Evolutionary conservation across 2,113 vertebrate genomes (phyloP).

Genomic region (Poeciliopsis turrubarensis): DNA sequence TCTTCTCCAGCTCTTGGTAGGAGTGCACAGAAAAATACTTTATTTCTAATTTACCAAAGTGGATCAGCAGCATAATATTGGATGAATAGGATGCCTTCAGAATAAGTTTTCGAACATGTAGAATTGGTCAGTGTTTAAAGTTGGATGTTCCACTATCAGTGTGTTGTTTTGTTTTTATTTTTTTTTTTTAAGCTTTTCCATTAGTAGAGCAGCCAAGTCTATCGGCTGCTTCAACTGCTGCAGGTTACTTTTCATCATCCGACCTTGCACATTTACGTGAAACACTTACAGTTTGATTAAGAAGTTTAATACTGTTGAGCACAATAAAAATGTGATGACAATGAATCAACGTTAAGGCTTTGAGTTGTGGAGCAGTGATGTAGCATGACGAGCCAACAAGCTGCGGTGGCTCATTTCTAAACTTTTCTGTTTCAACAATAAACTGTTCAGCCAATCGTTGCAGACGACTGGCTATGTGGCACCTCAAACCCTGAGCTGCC

Average conservation of each 20-base stretch:
- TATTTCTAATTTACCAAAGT: background rate
- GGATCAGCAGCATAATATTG: background rate
- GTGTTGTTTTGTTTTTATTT: background rate
- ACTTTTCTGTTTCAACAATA: background rate
- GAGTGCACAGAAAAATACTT: background rate
- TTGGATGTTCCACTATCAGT: background rate
- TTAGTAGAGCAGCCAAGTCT: background rate
- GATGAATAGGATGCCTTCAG: background rate
- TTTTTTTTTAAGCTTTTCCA: background rate
- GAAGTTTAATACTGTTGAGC: too few species aligned
- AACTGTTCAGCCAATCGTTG: too few species aligned
- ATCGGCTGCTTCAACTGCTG: background rate
- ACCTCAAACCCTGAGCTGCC: too few species aligned
- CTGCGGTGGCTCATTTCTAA: background rate
- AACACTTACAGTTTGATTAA: too few species aligned
- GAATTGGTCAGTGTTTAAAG: background rate
- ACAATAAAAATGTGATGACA: too few species aligned
- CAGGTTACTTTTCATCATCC: background rate
- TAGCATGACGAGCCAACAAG: too few species aligned
- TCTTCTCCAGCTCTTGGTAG: constrained; percentile 5
- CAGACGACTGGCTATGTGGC: too few species aligned
- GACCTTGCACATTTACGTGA: background rate
- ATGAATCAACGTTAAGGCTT: too few species aligned
- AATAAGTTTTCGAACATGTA: background rate
- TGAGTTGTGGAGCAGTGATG: too few species aligned